phyloP scores from a whole-genome alignment of 2,888 invertebrate species.

The Noctua pronuba region DNA sequence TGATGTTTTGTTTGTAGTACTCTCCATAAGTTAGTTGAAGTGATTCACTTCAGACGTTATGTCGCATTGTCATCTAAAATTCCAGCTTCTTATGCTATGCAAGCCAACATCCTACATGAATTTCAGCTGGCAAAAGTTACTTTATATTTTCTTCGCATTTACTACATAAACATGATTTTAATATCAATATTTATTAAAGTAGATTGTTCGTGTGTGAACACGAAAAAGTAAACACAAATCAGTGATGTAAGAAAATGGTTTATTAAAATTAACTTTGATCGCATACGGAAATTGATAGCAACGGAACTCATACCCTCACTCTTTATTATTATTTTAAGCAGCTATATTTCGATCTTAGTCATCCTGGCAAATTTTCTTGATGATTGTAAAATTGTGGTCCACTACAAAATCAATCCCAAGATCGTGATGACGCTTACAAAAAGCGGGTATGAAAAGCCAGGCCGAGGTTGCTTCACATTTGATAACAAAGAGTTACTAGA shows the following conservation, averaged over 20 bases:
- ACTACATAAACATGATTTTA: not conserved
- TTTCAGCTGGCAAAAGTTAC: not conserved
- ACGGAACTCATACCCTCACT: not conserved
- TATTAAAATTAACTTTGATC: not conserved
- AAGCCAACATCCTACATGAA: not conserved
- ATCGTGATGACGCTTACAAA: not conserved
- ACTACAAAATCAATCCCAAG: not conserved
- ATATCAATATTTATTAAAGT: not conserved
- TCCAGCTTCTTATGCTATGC: not conserved
- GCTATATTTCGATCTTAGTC: not conserved
- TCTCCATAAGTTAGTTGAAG: not conserved
- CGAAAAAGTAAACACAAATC: not conserved
- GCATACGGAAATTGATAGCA: not conserved
- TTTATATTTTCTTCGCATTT: not conserved
- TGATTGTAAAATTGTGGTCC: not conserved
- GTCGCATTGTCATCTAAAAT: not conserved
- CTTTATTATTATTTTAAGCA: not conserved
- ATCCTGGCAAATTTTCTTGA: not conserved
- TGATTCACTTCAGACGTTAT: not conserved
- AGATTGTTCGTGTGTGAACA: not conserved
- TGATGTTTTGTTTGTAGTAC: not conserved
- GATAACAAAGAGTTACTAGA: not conserved
- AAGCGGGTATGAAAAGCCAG: too few relatives aligned
- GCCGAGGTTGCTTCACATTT: too few relatives aligned
- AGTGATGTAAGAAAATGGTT: not conserved